phyloP scores from a whole-genome alignment of 2,888 invertebrate species.

The Didymodactylos carnosus region DNA sequence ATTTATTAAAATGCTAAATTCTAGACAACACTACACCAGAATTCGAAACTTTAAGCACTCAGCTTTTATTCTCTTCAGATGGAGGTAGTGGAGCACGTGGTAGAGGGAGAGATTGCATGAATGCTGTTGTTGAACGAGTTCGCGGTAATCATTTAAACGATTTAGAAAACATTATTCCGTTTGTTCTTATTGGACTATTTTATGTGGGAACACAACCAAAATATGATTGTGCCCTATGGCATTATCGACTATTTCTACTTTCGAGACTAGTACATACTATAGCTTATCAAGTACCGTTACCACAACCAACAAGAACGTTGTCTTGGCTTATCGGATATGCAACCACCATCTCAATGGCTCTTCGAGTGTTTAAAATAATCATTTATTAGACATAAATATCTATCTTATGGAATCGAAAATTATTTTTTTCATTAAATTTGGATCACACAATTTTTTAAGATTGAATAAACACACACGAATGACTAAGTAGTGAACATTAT shows the following conservation, averaged over 20 bases:
- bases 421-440: too few species aligned
- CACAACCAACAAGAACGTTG: background rate
- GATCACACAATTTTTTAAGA: too few species aligned
- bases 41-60: too few species aligned
- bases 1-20: too few species aligned
- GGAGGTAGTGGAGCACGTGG: too few species aligned
- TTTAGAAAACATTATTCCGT: background rate
- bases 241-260: background rate
- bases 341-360: background rate
- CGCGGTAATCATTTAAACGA: background rate
- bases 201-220: background rate
- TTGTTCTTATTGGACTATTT: background rate
- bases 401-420: too few species aligned
- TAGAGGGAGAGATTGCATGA: background rate
- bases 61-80: too few species aligned
- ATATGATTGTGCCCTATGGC: background rate
- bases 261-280: background rate
- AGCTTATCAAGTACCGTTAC: background rate
- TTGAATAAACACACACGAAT: too few species aligned
- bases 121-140: background rate
- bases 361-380: too few species aligned
- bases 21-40: too few species aligned
- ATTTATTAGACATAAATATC: too few species aligned
- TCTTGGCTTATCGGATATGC: background rate
- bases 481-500: too few species aligned